A percentile compares a stretch with the other conserved stretches of the same genome.
phyloP scores from a whole-genome alignment of 37 sponge, comb jelly and placozoan species.

The Hexactinellida sp. region DNA sequence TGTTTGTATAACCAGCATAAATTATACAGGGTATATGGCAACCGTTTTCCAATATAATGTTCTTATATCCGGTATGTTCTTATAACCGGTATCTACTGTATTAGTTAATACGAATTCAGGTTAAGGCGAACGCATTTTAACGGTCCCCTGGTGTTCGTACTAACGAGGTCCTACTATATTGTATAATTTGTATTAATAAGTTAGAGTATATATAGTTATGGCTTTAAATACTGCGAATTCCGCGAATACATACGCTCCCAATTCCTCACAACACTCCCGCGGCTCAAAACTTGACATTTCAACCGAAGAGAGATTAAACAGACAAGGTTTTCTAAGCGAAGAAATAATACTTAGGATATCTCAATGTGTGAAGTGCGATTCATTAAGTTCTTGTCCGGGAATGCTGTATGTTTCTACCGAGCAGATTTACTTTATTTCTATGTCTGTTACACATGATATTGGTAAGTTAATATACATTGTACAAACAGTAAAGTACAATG shows the following conservation, averaged over 20 bases:
- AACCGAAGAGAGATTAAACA: not conserved
- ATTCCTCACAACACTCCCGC: not conserved
- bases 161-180: too few relatives aligned
- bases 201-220: not conserved
- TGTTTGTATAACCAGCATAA: too few relatives aligned
- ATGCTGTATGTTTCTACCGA: constrained; percentile 3
- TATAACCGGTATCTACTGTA: too few relatives aligned
- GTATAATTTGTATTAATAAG: too few relatives aligned
- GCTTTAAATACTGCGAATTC: not conserved
- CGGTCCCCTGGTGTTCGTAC: too few relatives aligned
- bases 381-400: not conserved
- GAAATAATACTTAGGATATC: not conserved
- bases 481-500: too few relatives aligned
- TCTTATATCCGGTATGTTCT: too few relatives aligned
- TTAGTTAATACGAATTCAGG: too few relatives aligned
- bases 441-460: not conserved
- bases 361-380: not conserved
- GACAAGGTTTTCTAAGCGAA: not conserved
- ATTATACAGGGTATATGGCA: too few relatives aligned
- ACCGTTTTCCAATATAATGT: too few relatives aligned
- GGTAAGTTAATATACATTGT: not conserved
- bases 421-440: not conserved
- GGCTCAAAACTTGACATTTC: not conserved
- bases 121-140: too few relatives aligned
- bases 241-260: not conserved